A percentile compares a stretch with the other conserved stretches of the same genome.
These are phyloP conservation scores for Petrosia ficiformis DNA, from an alignment of 37 sponge, comb jelly and placozoan genomes.

Conservation along the genomic window DNA sequence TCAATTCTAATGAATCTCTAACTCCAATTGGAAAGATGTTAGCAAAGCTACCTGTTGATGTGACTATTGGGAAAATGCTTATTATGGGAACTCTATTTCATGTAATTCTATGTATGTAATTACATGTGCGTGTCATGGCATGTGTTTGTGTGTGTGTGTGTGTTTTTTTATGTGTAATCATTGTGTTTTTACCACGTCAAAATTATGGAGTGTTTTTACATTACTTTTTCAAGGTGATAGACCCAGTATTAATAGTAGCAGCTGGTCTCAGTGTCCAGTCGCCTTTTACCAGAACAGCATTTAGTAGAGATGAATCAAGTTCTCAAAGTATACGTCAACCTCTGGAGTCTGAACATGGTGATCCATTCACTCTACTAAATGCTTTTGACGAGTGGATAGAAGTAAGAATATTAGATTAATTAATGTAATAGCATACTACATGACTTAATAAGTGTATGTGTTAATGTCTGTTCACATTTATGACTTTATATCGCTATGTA, in stretches of 20 bases:
- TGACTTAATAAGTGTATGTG: background rate
- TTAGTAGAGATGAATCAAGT: background rate
- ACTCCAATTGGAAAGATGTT: constrained; percentile 86
- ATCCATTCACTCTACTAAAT: constrained; percentile 84
- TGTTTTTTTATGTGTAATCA: too few relatives aligned
- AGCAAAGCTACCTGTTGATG: constrained; percentile 91
- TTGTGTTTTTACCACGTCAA: too few relatives aligned
- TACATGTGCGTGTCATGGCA: background rate
- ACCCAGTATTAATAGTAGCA: constrained; percentile 79
- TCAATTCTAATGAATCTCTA: constrained; percentile 48
- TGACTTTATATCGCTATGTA: background rate
- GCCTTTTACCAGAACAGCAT: constrained; percentile 61
- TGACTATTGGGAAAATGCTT: constrained; percentile 89
- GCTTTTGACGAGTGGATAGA: constrained; percentile 90
- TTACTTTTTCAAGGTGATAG: constrained; percentile 58
- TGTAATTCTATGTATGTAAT: constrained; percentile 17
- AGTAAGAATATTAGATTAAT: constrained; percentile 22
- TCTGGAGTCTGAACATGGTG: constrained; percentile 90
- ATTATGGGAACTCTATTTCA: constrained; percentile 89
- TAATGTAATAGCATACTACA: background rate
- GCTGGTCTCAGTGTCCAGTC: constrained; percentile 94
- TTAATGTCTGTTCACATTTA: background rate
- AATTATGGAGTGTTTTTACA: background rate
- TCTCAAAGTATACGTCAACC: constrained; percentile 53
- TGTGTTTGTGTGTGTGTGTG: too few relatives aligned